These are phyloP conservation scores for Crotalus tigris DNA, from an alignment of 2,113 vertebrate genomes.

Conservation along the genomic window DNA sequence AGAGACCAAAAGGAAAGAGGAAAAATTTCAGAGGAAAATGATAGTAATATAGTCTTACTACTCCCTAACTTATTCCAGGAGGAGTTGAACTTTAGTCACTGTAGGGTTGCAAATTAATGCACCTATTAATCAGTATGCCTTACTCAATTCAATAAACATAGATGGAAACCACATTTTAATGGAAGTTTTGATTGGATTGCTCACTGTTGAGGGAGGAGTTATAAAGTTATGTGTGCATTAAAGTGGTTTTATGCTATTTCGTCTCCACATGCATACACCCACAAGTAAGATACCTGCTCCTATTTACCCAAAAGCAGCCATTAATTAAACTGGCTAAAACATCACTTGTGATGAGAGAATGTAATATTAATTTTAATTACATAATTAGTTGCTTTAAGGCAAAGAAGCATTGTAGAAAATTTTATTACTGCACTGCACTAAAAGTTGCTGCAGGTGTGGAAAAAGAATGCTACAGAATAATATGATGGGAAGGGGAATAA, in stretches of 20 bases:
- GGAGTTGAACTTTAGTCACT: background rate
- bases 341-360: constrained; percentile 1
- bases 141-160: constrained; percentile 2
- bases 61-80: background rate
- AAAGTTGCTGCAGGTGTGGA: background rate
- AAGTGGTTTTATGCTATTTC: background rate
- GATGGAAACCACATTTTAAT: background rate
- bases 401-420: background rate
- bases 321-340: constrained; percentile 8
- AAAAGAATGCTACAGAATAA: background rate
- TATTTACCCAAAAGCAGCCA: background rate
- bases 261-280: background rate
- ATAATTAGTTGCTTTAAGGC: constrained; percentile 12
- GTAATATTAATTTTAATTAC: constrained; percentile 8
- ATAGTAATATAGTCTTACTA: background rate
- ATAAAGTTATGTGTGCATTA: background rate
- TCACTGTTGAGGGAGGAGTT: background rate
- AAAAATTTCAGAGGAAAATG: constrained; percentile 7
- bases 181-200: background rate
- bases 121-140: background rate
- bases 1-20: background rate
- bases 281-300: background rate
- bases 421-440: background rate
- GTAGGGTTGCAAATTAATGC: background rate
- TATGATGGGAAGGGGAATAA: background rate